Conservation (phyloP, 1,140 invertebrate species). For the Limonius californicus region DNA sequence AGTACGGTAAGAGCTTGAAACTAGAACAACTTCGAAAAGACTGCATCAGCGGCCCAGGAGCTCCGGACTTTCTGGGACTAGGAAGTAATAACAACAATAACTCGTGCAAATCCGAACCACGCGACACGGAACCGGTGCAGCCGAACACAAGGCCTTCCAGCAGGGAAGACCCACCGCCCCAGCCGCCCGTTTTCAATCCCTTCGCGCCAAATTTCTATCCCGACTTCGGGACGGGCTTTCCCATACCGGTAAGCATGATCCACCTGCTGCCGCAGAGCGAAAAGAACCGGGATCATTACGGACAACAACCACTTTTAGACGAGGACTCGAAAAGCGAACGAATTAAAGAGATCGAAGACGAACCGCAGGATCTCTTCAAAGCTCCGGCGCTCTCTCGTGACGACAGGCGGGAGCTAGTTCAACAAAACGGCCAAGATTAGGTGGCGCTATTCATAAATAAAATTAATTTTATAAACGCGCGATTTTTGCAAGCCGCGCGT, state of each 20-base stretch:
- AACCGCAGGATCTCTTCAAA: conserved; percentile 55
- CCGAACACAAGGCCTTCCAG: conserved; percentile 52
- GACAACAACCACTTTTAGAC: conserved; percentile 52
- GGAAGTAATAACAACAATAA: conserved; percentile 69
- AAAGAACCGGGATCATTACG: conserved; percentile 59
- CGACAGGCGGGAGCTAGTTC: conserved; percentile 55
- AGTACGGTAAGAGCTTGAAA: conserved; percentile 85
- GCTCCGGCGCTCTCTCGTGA: conserved; percentile 52
- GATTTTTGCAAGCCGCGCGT: not conserved
- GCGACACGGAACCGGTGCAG: conserved; percentile 40
- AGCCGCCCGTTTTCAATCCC: conserved; percentile 63
- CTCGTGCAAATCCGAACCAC: conserved; percentile 46
- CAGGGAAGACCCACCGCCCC: conserved; percentile 47
- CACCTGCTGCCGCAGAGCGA: conserved; percentile 74
- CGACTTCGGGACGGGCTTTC: conserved; percentile 73
- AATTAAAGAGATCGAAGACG: conserved; percentile 61
- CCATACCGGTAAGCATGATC: conserved; percentile 78
- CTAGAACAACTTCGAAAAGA: conserved; percentile 82
- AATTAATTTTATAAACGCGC: not conserved
- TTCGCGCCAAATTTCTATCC: conserved; percentile 74
- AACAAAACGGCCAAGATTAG: conserved; percentile 65
- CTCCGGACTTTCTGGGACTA: conserved; percentile 62
- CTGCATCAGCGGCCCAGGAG: conserved; percentile 67
- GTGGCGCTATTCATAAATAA: not conserved
- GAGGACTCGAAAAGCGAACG: conserved; percentile 63